Percentiles rank a stretch among this genome's conserved stretches.
phyloP scores from a whole-genome alignment of 2,888 invertebrate species.

The Nudaria mundana region DNA sequence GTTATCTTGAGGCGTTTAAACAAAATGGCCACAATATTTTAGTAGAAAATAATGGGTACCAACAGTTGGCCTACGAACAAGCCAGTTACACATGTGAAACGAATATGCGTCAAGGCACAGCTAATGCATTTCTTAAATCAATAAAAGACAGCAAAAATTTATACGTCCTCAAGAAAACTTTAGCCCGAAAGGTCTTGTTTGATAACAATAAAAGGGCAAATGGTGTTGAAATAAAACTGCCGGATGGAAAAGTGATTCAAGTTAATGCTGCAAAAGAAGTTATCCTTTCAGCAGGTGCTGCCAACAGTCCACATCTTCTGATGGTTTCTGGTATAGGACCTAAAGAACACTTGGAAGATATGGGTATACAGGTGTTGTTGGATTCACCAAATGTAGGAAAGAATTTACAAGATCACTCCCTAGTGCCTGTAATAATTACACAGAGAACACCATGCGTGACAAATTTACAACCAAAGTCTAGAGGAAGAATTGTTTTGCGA shows the following conservation, averaged over 20 bases:
- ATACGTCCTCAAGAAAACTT: conserved; percentile 43
- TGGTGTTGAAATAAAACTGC: conserved; percentile 42
- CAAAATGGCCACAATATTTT: conserved; percentile 44
- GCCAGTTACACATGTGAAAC: conserved; percentile 38
- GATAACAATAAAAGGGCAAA: conserved; percentile 33
- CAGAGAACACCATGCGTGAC: no score
- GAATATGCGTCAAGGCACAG: conserved; percentile 43
- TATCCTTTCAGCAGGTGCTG: conserved; percentile 51
- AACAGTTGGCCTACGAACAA: conserved; percentile 41
- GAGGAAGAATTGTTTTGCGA: conserved; percentile 38
- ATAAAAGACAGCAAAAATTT: conserved; percentile 45
- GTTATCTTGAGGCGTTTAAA: conserved; percentile 44
- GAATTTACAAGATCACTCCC: conserved; percentile 52
- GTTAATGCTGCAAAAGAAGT: conserved; percentile 44
- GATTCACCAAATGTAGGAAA: conserved; percentile 48
- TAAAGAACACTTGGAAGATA: conserved; percentile 40
- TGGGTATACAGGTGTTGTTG: conserved; percentile 36
- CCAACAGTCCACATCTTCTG: conserved; percentile 51
- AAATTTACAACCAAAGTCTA: conserved; percentile 49
- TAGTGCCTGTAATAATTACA: conserved; percentile 39
- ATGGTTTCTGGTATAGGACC: conserved; percentile 62
- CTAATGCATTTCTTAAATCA: conserved; percentile 41
- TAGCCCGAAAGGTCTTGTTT: conserved; percentile 45
- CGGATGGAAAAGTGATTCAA: conserved; percentile 22
- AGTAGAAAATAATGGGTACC: conserved; percentile 43